These are phyloP conservation scores for Ostrea denselamellosa DNA, from an alignment of 1,140 invertebrate species.

Conservation along the genomic window DNA sequence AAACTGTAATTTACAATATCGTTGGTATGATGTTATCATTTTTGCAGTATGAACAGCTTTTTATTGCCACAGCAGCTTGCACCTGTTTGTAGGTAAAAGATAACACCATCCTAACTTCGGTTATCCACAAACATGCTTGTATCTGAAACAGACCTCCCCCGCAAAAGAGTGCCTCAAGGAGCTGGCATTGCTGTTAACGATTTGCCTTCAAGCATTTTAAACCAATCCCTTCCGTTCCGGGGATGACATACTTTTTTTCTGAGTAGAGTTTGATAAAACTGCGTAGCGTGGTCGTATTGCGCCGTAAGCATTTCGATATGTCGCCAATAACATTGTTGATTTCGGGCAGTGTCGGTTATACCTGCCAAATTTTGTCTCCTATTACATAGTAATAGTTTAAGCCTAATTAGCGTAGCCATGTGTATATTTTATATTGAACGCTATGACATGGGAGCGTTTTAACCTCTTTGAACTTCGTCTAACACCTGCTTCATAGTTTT, in stretches of 20 bases:
- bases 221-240: not conserved
- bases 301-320: too few relatives aligned
- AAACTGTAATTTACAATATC: not conserved
- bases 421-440: too few relatives aligned
- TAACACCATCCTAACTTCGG: not conserved
- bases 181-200: not conserved
- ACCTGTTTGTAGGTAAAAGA: not conserved
- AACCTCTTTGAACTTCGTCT: too few relatives aligned
- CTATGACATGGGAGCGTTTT: too few relatives aligned
- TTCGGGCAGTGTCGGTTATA: too few relatives aligned
- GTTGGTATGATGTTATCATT: not conserved
- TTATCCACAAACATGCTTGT: not conserved
- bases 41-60: not conserved
- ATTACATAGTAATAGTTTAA: too few relatives aligned
- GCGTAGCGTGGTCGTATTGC: too few relatives aligned
- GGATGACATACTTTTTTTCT: not conserved
- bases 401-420: too few relatives aligned
- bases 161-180: not conserved
- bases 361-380: too few relatives aligned
- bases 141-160: not conserved
- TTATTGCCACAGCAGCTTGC: not conserved
- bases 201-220: not conserved
- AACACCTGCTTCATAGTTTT: too few relatives aligned
- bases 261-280: not conserved
- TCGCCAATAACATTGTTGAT: too few relatives aligned